Conservation (phyloP, 2,888 invertebrate species). For the Pteria penguin region DNA sequence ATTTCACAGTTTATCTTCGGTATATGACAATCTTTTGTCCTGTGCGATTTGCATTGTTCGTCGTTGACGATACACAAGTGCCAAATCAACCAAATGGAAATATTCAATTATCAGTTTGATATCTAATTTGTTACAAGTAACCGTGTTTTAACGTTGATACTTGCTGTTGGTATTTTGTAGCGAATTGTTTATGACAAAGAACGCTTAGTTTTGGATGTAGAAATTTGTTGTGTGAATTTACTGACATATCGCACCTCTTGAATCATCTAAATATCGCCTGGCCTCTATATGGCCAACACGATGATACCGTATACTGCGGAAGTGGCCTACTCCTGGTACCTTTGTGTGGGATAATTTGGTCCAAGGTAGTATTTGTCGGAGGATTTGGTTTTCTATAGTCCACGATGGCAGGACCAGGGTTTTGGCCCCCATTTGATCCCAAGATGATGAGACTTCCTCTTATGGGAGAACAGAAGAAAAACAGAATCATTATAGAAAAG, state of each 20-base stretch:
- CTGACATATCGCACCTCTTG: too few relatives aligned
- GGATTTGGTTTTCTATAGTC: too few relatives aligned
- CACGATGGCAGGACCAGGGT: conserved; percentile 32
- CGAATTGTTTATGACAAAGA: too few relatives aligned
- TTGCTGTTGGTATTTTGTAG: background rate
- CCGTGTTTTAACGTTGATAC: background rate
- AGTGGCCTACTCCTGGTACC: too few relatives aligned
- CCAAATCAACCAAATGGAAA: background rate
- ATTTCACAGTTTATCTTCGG: background rate
- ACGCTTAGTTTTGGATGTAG: too few relatives aligned
- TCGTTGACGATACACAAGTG: background rate
- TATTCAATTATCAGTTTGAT: background rate
- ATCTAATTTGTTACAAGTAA: background rate
- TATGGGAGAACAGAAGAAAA: conserved; percentile 17
- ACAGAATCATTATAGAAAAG: background rate
- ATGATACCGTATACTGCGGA: too few relatives aligned
- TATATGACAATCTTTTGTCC: background rate
- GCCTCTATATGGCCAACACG: too few relatives aligned
- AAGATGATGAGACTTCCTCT: conserved; percentile 28
- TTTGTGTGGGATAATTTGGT: too few relatives aligned
- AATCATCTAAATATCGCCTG: too few relatives aligned
- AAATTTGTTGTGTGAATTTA: too few relatives aligned
- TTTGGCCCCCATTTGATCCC: conserved; percentile 31
- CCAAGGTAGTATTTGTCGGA: too few relatives aligned
- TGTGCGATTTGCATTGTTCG: background rate